Evolutionary conservation across 2,797 vertebrate species (phyloP).

Genomic region (Ctenopoma multispine): DNA sequence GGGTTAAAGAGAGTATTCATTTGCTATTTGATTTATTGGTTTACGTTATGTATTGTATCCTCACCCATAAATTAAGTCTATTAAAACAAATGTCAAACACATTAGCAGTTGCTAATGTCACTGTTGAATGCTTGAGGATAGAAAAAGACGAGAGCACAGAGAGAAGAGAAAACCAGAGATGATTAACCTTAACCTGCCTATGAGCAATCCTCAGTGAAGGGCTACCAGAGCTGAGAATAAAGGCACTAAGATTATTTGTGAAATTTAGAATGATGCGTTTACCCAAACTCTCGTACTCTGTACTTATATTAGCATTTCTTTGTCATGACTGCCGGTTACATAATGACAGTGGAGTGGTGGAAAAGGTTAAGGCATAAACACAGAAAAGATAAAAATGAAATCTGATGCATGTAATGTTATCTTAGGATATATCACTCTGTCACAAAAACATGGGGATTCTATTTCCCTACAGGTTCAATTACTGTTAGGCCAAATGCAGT

Average conservation of each 20-base stretch:
- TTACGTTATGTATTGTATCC: slow-evolving; percentile 69
- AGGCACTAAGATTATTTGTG: slow-evolving; percentile 51
- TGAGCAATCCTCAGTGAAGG: slow-evolving; percentile 59
- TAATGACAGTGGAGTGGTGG: slow-evolving; percentile 26
- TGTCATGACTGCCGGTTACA: slow-evolving; percentile 29
- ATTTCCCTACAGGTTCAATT: too few relatives aligned
- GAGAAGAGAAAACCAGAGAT: slow-evolving; percentile 63
- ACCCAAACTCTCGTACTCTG: slow-evolving; percentile 18
- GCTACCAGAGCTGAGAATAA: slow-evolving; percentile 46
- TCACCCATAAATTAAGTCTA: slow-evolving; percentile 75
- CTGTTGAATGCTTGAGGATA: slow-evolving; percentile 63
- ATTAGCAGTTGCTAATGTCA: slow-evolving; percentile 74
- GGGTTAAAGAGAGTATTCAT: slow-evolving; percentile 71
- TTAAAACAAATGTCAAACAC: slow-evolving; percentile 82
- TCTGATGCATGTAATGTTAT: too few relatives aligned
- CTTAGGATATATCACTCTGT: slow-evolving; percentile 30
- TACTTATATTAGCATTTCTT: slow-evolving; percentile 26
- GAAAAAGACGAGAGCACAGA: slow-evolving; percentile 53
- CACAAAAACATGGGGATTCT: slow-evolving; percentile 14
- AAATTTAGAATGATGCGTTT: slow-evolving; percentile 34
- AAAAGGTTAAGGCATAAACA: slow-evolving; percentile 39
- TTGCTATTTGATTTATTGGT: slow-evolving; percentile 78
- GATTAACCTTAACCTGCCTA: slow-evolving; percentile 80
- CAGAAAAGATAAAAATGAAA: slow-evolving; percentile 34
- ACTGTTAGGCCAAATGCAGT: too few relatives aligned